Evolutionary conservation across 2,888 invertebrate species (phyloP), one percentile per base, ranked within the genome.

Genomic region (Nemotelus nigrinus): DNA sequence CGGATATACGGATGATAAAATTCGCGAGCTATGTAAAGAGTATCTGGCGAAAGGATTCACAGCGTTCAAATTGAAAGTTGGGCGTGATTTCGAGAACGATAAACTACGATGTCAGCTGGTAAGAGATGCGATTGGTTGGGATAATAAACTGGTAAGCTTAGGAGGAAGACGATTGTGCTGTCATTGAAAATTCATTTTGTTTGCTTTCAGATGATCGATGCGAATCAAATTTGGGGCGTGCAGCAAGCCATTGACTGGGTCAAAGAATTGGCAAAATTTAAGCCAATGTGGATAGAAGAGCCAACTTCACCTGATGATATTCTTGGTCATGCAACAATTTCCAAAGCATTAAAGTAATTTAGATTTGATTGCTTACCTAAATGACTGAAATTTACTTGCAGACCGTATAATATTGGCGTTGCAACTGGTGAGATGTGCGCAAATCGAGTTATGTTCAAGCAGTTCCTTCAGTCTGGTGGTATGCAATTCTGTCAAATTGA

Each of bases 391-490:
- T 25, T 25, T 25, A 25, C 41, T 74, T 60, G 1, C 75, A 89
- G 92, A 81, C 93, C 94, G 0, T 88, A 91, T 58, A 93, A 92
- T 6, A 95, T 97, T 80, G 93, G 93, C 2, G 95, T 97, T 55
- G 97, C 97, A 0, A 95, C 95, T 0, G 97, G 97, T 0, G 97
- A 97, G 88, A 94, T 95, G 93, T 96, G 96, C 85, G 93, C 94
- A 48, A 97, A 97, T 88, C 89, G 96, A 76, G 93, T 97, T 0
- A 92, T 97, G 89, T 97, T 97, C 88, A 97, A 97, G 84, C 97
- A 96, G 87, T 93, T 97, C 83, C 86, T 97, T 44, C 93, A 94
- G 86, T 90, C 93, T 25, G 91, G 90, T 44, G 96, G 93, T 1
- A 90, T 96, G 86, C 92, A 96, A 85, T 96, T 90, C 87, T 96